Percentiles rank a stretch among this genome's conserved stretches.
These are phyloP conservation scores for Orientallactaga bullata DNA, from an alignment of 2,113 vertebrate genomes.

Conservation along the genomic window DNA sequence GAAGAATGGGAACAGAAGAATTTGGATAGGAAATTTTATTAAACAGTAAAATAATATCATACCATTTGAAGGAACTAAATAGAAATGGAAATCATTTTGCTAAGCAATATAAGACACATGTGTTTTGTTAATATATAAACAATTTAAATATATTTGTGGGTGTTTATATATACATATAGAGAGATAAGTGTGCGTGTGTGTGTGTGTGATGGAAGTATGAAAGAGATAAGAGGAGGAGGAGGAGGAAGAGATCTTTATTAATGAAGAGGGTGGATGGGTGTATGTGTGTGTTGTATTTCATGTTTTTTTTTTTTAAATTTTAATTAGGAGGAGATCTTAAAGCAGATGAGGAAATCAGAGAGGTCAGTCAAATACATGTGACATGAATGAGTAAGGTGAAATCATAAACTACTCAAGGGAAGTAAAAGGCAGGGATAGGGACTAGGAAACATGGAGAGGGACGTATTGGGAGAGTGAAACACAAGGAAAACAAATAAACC, in stretches of 20 bases:
- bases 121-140: too few species aligned
- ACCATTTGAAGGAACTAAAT: not conserved
- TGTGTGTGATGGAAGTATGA: not conserved
- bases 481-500: not conserved
- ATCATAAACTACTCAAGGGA: not conserved
- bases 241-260: too few species aligned
- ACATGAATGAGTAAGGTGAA: not conserved
- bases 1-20: not conserved
- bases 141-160: too few species aligned
- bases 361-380: not conserved
- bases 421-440: too few species aligned
- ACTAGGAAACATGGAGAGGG: not conserved
- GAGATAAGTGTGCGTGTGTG: not conserved
- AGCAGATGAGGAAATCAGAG: not conserved
- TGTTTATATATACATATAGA: too few species aligned
- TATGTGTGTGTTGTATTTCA: too few species aligned
- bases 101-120: not conserved
- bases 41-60: not conserved
- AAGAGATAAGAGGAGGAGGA: too few species aligned
- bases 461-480: too few species aligned
- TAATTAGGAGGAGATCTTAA: not conserved
- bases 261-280: too few species aligned
- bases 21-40: not conserved
- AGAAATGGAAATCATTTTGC: not conserved
- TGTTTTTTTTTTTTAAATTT: too few species aligned